Evolutionary conservation across 2,797 vertebrate genomes (phyloP).

Genomic region (Dallia pectoralis): DNA sequence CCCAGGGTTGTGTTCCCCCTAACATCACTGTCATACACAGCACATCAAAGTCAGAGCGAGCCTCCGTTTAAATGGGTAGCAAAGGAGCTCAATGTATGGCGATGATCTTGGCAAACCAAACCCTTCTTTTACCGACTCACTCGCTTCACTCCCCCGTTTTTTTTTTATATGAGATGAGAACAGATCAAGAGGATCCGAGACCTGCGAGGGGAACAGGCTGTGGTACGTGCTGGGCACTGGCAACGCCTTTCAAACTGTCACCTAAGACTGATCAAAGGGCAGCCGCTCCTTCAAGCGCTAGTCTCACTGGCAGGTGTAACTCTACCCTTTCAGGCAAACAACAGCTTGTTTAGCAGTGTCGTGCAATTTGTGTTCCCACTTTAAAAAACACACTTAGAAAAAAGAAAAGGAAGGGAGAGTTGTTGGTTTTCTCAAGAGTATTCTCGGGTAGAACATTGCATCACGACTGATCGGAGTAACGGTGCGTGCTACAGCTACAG

Average conservation of each 20-base stretch:
- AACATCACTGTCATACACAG: neutral
- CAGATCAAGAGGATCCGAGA: neutral
- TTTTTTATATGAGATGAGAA: neutral
- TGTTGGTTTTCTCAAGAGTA: too few relatives aligned
- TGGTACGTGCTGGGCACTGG: neutral
- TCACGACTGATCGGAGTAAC: too few relatives aligned
- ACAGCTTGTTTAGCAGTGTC: neutral
- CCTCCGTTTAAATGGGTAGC: neutral
- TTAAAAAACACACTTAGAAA: too few relatives aligned
- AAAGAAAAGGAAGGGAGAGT: too few relatives aligned
- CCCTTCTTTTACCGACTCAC: neutral
- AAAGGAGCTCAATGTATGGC: neutral
- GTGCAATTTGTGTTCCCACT: too few relatives aligned
- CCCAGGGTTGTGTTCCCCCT: neutral
- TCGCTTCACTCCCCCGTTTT: neutral
- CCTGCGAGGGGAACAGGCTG: neutral
- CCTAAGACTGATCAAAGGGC: slow-evolving; percentile 7
- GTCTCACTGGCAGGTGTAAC: slow-evolving; percentile 14
- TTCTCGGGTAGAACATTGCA: too few relatives aligned
- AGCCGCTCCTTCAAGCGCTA: slow-evolving; percentile 6
- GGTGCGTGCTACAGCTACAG: too few relatives aligned
- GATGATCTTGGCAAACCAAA: neutral
- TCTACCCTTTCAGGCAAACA: neutral
- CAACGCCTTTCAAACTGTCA: slow-evolving; percentile 8
- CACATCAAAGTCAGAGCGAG: neutral